These are phyloP conservation scores for Lagodon rhomboides DNA, from an alignment of 2,797 vertebrate genomes.

Conservation along the genomic window DNA sequence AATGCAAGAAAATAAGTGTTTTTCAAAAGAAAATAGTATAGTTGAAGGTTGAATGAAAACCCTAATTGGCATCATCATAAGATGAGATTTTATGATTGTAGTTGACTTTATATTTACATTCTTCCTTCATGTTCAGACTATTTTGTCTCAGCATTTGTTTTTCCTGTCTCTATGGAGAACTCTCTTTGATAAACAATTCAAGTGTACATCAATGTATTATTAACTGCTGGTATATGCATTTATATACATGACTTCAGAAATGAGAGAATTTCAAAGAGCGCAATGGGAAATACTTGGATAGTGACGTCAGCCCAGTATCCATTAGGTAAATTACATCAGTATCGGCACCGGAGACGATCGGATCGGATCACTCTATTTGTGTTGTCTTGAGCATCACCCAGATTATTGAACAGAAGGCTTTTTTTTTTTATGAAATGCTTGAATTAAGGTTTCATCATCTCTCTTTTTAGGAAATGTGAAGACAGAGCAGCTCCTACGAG, in stretches of 20 bases:
- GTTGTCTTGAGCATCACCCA: neutral
- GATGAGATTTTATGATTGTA: neutral
- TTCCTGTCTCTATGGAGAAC: neutral
- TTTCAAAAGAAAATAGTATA: neutral
- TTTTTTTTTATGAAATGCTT: slow-evolving; percentile 8
- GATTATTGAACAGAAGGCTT: neutral
- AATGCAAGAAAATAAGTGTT: slow-evolving; percentile 10
- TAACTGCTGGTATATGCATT: no score
- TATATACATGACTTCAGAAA: no score
- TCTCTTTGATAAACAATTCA: no score
- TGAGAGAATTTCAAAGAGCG: no score
- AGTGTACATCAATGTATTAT: no score
- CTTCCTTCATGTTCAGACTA: neutral
- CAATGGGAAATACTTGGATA: no score
- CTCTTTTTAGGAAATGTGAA: slow-evolving; percentile 62
- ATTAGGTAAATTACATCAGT: no score
- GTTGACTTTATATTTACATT: neutral
- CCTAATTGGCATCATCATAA: neutral
- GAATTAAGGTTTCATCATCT: slow-evolving; percentile 21
- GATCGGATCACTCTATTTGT: no score
- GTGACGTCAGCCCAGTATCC: no score
- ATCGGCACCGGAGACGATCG: no score
- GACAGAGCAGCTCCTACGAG: slow-evolving; percentile 63
- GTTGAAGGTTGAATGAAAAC: neutral
- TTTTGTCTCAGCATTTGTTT: slow-evolving; percentile 8